Base-by-base conservation (phyloP, 2,888 invertebrate genomes). In the Scaptomyza caliginosa region DNA sequence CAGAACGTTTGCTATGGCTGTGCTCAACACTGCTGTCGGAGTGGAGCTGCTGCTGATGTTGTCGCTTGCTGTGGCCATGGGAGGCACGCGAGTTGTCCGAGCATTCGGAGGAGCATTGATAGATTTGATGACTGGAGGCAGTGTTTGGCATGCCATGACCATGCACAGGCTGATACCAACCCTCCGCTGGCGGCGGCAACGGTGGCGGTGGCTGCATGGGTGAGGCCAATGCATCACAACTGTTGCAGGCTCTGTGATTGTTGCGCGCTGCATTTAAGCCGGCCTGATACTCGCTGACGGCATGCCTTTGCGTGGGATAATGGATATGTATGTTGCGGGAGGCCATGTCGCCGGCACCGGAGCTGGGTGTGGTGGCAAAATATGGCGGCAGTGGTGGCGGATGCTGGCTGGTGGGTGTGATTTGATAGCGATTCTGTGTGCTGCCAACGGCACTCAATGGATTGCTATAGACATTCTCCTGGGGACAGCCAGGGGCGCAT, bases 81-180 rank as follows among this genome's bases (percentile, higher is more conserved):
- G 91, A 89, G 75, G 90, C 89, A 39, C 89, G 88, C 50, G 91
- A 91, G 76, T 91, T 89, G 72, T 92, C 92, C n/a, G 92, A 91
- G 57, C 92, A 91, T 74, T 91, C 91, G 58, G 91, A 91, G 82
- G 91, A 91, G 90, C 91, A 91, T 81, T 91, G 90, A 75, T 91
- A 91, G 75, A 92, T 91, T 75, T 91, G 91, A 74, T 90, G 88
- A 48, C 77, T 88, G 56, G 89, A 89, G 42, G 89, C 79, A 54
- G 90, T 90, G 6, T 82, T 65, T 43, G 71, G 86, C 68, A 88
- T 81, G 67, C 60, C 74, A n/a, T 67, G 71, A 10, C 74, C 57
- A 51, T 88, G 90, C 54, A 90, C 76, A 0, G 91, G 91, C 50
- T 91, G 91, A 66, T 91, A 91, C 91, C 91, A 91, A 28, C 88